Evolutionary conservation across 2,888 invertebrate genomes (phyloP).

Genomic region (Drosophila putrida): DNA sequence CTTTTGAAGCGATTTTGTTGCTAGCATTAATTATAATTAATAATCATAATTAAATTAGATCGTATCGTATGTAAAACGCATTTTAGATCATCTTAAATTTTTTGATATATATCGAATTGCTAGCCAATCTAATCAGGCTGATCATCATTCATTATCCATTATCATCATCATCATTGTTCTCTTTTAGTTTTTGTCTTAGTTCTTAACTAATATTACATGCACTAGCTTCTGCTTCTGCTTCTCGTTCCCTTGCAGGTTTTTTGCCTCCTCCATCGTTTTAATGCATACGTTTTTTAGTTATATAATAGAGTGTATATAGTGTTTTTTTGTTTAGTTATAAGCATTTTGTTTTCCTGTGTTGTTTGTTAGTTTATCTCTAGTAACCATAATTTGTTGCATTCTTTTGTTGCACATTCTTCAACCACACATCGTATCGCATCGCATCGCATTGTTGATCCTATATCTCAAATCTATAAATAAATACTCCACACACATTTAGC

Average conservation of each 20-base stretch:
- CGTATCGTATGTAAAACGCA: slow-evolving; percentile 32
- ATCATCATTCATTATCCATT: slow-evolving; percentile 24
- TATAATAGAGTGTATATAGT: slow-evolving; percentile 71
- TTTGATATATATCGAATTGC: slow-evolving; percentile 66
- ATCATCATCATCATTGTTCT: slow-evolving; percentile 15
- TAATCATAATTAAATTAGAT: slow-evolving; percentile 61
- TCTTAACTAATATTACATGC: slow-evolving; percentile 77
- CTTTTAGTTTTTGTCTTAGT: slow-evolving; percentile 71
- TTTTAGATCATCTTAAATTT: slow-evolving; percentile 32
- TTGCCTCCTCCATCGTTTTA: slow-evolving; percentile 35
- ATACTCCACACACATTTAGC: slow-evolving; percentile 82
- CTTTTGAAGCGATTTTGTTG: slow-evolving; percentile 71
- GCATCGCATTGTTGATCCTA: slow-evolving; percentile 43
- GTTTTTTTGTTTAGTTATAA: slow-evolving; percentile 55
- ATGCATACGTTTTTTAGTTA: slow-evolving; percentile 39
- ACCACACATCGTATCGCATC: slow-evolving; percentile 19
- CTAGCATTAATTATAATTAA: slow-evolving; percentile 42
- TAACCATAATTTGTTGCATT: slow-evolving; percentile 81
- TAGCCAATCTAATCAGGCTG: slow-evolving; percentile 25
- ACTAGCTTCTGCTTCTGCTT: slow-evolving; percentile 47
- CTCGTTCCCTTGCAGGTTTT: slow-evolving; percentile 37
- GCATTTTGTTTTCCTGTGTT: slow-evolving; percentile 74
- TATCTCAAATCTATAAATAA: slow-evolving; percentile 72
- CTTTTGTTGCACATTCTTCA: slow-evolving; percentile 35
- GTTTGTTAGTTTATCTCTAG: slow-evolving; percentile 73